phyloP scores from a whole-genome alignment of 2,113 vertebrate species.

The Boleophthalmus pectinirostris region DNA sequence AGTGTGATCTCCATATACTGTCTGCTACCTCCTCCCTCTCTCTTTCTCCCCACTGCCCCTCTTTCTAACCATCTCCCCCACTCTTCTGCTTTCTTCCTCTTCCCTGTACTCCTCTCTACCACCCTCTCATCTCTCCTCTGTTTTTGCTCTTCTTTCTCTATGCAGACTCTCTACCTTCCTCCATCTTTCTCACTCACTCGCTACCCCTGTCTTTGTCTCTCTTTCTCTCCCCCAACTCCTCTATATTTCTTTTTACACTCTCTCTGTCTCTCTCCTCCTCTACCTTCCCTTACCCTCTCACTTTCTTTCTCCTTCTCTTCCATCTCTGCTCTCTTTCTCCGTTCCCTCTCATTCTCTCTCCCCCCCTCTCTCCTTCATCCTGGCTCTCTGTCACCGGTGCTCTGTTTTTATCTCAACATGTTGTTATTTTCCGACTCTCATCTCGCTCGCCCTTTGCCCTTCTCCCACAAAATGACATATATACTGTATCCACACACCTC shows the following conservation, averaged over 20 bases:
- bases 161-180: background rate
- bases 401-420: slow-evolving; percentile 25
- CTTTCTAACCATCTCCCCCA: background rate
- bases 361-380: slow-evolving; percentile 13
- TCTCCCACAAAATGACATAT: slow-evolving; percentile 13
- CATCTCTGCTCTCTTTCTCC: background rate
- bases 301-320: slow-evolving; percentile 2
- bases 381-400: slow-evolving; percentile 19
- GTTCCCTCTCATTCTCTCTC: background rate
- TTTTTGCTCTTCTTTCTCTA: too few relatives aligned
- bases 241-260: too few relatives aligned
- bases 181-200: too few relatives aligned
- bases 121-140: too few relatives aligned
- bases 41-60: slow-evolving; percentile 15
- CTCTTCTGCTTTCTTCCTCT: too few relatives aligned
- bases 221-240: background rate
- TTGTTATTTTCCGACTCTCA: slow-evolving; percentile 23
- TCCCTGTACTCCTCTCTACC: too few relatives aligned
- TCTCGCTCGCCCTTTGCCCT: slow-evolving; percentile 29
- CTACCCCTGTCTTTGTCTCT: background rate
- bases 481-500: slow-evolving; percentile 1
- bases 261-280: background rate
- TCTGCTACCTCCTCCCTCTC: slow-evolving; percentile 5
- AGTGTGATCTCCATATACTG: slow-evolving; percentile 35
- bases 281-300: too few relatives aligned